Percentiles rank a stretch among this genome's conserved stretches.
Evolutionary conservation across 1,140 invertebrate species (phyloP).

Genomic region (Hesperophylax magnus): DNA sequence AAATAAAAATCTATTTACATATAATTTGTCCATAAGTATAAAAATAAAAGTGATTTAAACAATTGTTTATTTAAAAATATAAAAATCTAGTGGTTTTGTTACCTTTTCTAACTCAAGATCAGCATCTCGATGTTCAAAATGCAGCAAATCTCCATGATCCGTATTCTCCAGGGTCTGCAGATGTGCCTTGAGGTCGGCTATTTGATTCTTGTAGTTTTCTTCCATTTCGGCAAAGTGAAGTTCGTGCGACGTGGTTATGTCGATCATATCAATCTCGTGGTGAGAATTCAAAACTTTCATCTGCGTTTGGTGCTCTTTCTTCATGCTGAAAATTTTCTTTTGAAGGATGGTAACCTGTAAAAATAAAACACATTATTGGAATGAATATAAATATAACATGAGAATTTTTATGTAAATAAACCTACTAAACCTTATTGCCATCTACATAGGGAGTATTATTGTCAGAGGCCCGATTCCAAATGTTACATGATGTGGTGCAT

Average conservation of each 20-base stretch:
- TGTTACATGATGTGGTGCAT: too few species aligned
- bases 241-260: constrained; percentile 65
- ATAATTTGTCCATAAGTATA: too few species aligned
- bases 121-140: constrained; percentile 69
- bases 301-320: constrained; percentile 57
- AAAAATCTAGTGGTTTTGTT: constrained; percentile 43
- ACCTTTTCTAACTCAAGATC: constrained; percentile 71
- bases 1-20: too few species aligned
- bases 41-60: too few species aligned
- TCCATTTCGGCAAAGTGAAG: constrained; percentile 68
- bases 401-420: too few species aligned
- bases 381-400: too few species aligned
- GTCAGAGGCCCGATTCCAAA: too few species aligned
- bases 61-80: too few species aligned
- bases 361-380: neutral
- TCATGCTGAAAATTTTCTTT: constrained; percentile 38
- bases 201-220: constrained; percentile 66
- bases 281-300: constrained; percentile 61
- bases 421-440: too few species aligned
- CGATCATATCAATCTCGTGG: constrained; percentile 68
- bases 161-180: constrained; percentile 68
- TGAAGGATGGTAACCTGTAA: constrained; percentile 39
- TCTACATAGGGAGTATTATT: too few species aligned
- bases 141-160: constrained; percentile 62
- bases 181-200: constrained; percentile 68